phyloP scores from a whole-genome alignment of 37 sponge, comb jelly and placozoan species.

The Amphimedon queenslandica region DNA sequence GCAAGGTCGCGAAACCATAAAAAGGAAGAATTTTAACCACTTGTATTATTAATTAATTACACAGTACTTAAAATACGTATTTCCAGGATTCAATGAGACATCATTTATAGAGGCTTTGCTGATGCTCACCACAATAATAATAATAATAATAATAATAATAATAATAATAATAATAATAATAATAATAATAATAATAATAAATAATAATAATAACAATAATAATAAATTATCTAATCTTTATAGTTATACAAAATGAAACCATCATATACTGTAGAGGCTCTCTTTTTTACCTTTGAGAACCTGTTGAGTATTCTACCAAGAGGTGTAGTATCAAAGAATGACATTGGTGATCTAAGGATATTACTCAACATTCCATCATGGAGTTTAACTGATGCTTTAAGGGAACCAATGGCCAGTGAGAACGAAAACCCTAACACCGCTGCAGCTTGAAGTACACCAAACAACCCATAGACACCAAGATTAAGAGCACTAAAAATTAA shows the following conservation, averaged over 20 bases:
- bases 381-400: conserved; percentile 60
- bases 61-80: too few relatives aligned
- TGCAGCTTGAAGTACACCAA: conserved; percentile 66
- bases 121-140: too few relatives aligned
- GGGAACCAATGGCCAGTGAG: conserved; percentile 69
- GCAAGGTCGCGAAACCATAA: too few relatives aligned
- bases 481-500: conserved; percentile 44
- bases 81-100: too few relatives aligned
- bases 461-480: conserved; percentile 75
- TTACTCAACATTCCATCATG: conserved; percentile 66
- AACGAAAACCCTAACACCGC: conserved; percentile 45
- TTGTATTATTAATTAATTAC: too few relatives aligned
- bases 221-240: too few relatives aligned
- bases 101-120: too few relatives aligned
- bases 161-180: too few relatives aligned
- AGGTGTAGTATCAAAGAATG: conserved; percentile 98
- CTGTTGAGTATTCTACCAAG: conserved; percentile 90
- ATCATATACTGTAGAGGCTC: neutral
- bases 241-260: neutral
- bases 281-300: conserved; percentile 74
- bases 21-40: too few relatives aligned
- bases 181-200: too few relatives aligned
- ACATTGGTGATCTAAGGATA: conserved; percentile 87
- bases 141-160: too few relatives aligned
- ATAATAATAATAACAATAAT: too few relatives aligned